Base-by-base conservation (phyloP, 2,888 invertebrate species). In the Erpobdella octoculata region DNA sequence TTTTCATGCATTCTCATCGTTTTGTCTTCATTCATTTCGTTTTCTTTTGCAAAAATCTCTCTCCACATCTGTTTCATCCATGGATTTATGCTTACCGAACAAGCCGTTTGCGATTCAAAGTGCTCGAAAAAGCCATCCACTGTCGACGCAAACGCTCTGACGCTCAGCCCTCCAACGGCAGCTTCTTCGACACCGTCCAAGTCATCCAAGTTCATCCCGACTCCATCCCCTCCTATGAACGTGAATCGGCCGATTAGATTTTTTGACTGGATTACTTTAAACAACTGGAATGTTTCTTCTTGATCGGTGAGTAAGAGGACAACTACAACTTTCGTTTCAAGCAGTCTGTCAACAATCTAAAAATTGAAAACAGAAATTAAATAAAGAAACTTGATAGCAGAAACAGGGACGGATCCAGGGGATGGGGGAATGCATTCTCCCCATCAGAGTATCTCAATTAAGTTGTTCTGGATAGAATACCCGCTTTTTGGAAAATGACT, bases 141-240 rank as follows among this genome's bases (percentile, higher is more conserved):
- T 3, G 38, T 8, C 1, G 46, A 64, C 12, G 74, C 36, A 46
- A 72, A 73, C 1, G 73, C 28, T 36, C 66, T 74, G 6, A 78
- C 71, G 6, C 76, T 75, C 41, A 79, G 75, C 6, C 78, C 74
- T 5, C 79, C 78, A 5, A 76, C 67, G 12, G 75, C 75, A 15
- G 73, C 76, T 9, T 78, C 76, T 62, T 74, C 75, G 28, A 75
- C 58, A 1, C 74, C 76, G 0, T 72, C 76, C 31, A 76, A 70
- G 58, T 76, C 76, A 58, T 76, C 73, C n/a, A 75, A 67, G 67
- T 76, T 76, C n/a, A 74, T 48, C 2, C 73, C 74, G 1, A 77
- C 70, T 2, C 78, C 78, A 70, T 81, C 81, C 48, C 79, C 80
- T 37, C 79, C 80, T 15, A 80, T 73, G 79, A 80, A 81, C 3